Evolutionary conservation across 2,113 vertebrate species (phyloP).

Genomic region (Daphoenositta chrysoptera): DNA sequence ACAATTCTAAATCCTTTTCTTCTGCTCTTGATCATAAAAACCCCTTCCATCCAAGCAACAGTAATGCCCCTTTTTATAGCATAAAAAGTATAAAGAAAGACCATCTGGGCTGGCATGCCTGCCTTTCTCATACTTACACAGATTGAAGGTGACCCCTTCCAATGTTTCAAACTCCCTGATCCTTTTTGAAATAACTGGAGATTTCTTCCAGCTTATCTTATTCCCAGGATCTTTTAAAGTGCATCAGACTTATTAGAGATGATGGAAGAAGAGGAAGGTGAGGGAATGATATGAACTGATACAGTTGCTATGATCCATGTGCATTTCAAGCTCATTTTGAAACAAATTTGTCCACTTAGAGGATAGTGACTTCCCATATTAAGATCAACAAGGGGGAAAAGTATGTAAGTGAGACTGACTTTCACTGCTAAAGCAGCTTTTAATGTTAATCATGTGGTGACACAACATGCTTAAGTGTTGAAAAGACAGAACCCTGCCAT

Average conservation of each 20-base stretch:
- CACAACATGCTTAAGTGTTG: neutral
- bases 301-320: neutral
- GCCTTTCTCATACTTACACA: neutral
- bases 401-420: neutral
- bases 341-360: constrained; percentile 18
- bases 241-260: neutral
- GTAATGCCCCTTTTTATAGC: neutral
- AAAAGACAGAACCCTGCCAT: neutral
- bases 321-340: neutral
- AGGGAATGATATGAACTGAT: neutral
- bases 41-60: neutral
- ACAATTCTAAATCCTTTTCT: constrained; percentile 50
- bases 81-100: neutral
- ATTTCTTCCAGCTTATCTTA: neutral
- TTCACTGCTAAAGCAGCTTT: constrained; percentile 1
- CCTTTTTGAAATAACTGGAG: neutral
- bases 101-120: neutral
- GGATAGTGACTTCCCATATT: neutral
- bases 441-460: constrained; percentile 18
- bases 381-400: neutral
- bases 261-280: neutral
- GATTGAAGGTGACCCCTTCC: neutral
- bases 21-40: constrained; percentile 37
- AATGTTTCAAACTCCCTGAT: neutral
- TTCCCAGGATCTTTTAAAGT: neutral